phyloP scores from a whole-genome alignment of 35 echinoderm and acorn worm species.

The Heliocidaris erythrogramma region DNA sequence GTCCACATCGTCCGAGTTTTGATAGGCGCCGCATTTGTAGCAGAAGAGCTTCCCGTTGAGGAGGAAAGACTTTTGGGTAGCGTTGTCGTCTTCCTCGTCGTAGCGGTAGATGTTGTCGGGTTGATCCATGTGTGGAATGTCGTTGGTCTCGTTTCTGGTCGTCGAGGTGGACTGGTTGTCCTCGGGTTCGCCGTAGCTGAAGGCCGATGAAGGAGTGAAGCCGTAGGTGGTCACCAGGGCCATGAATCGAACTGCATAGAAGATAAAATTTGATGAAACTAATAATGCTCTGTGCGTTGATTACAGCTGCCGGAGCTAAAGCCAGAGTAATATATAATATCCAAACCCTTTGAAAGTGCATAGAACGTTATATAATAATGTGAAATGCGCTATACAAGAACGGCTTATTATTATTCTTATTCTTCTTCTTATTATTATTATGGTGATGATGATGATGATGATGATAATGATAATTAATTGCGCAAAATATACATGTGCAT shows the following conservation, averaged over 20 bases:
- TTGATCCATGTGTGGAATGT: not conserved
- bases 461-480: no score
- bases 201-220: not conserved
- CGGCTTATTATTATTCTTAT: no score
- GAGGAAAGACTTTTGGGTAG: not conserved
- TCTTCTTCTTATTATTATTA: no score
- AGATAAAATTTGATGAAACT: not conserved
- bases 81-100: not conserved
- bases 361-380: no score
- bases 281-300: no score
- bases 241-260: not conserved
- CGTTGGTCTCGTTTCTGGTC: constrained; percentile 12
- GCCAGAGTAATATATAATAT: no score
- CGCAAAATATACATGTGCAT: no score
- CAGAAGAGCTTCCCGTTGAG: constrained; percentile 8
- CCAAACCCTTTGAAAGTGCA: no score
- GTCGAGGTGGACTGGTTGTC: not conserved
- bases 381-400: no score
- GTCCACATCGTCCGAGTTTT: not conserved
- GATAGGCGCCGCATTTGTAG: constrained; percentile 33
- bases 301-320: no score
- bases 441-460: no score
- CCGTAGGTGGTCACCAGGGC: not conserved
- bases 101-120: not conserved
- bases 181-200: not conserved